phyloP scores from a whole-genome alignment of 1,140 invertebrate species.

The Anastrepha ludens region DNA sequence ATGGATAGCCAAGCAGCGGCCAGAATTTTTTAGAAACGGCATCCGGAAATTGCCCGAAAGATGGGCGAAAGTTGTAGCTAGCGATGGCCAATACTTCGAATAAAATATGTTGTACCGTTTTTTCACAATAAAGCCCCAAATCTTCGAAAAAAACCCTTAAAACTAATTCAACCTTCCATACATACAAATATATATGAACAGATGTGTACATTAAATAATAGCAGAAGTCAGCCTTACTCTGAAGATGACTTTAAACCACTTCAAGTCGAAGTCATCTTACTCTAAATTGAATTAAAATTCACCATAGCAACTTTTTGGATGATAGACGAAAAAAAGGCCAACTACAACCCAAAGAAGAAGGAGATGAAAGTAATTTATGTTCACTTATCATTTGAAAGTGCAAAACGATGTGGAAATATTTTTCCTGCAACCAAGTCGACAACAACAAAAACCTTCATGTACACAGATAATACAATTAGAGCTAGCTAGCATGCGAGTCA shows the following conservation, averaged over 20 bases:
- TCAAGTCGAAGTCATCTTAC: neutral
- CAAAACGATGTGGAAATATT: neutral
- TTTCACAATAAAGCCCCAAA: too few species aligned
- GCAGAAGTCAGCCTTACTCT: neutral
- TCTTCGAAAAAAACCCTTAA: too few species aligned
- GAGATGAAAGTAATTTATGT: neutral
- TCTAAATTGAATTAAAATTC: constrained; percentile 35
- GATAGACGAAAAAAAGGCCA: neutral
- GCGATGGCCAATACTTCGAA: too few species aligned
- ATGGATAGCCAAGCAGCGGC: too few species aligned
- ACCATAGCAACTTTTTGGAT: neutral
- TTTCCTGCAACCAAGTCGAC: neutral
- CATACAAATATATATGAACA: too few species aligned
- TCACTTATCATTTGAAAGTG: neutral
- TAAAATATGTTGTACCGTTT: too few species aligned
- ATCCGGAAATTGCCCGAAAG: too few species aligned
- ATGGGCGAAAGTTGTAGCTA: too few species aligned
- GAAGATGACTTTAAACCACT: neutral
- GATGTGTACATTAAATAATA: neutral
- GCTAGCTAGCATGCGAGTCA: neutral
- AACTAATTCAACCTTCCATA: too few species aligned
- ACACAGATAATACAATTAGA: constrained; percentile 29
- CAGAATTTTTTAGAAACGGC: too few species aligned
- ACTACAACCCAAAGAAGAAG: neutral
- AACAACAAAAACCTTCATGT: neutral